Conservation (phyloP, 2,797 vertebrate genomes). For the Sebastiscus albofasciatus region DNA sequence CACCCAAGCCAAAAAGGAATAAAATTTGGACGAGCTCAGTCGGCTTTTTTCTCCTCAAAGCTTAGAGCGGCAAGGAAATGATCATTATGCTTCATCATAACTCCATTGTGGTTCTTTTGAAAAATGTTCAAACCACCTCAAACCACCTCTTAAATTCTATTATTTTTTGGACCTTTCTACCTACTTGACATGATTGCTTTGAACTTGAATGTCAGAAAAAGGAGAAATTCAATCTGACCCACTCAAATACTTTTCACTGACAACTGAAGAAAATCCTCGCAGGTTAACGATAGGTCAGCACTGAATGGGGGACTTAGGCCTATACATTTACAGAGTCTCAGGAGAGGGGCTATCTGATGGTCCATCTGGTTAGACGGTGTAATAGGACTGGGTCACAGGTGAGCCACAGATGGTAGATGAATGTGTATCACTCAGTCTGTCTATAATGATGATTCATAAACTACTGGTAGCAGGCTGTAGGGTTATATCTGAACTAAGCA, state of each 20-base stretch:
- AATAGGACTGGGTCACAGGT: constrained; percentile 60
- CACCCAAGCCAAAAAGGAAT: constrained; percentile 52
- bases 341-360: constrained; percentile 54
- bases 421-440: constrained; percentile 25
- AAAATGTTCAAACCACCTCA: constrained; percentile 50
- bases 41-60: constrained; percentile 16
- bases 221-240: constrained; percentile 66
- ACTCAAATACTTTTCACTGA: constrained; percentile 53
- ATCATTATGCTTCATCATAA: constrained; percentile 41
- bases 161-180: constrained; percentile 47
- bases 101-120: constrained; percentile 28
- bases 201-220: constrained; percentile 57
- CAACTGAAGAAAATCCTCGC: constrained; percentile 55
- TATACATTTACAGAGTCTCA: constrained; percentile 44
- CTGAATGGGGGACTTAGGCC: constrained; percentile 32
- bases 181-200: constrained; percentile 44
- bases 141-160: constrained; percentile 47
- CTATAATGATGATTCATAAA: constrained; percentile 41
- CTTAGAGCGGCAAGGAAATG: constrained; percentile 29
- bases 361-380: constrained; percentile 61
- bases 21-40: constrained; percentile 34
- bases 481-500: constrained; percentile 11
- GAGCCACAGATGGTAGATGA: constrained; percentile 55
- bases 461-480: not conserved
- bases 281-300: constrained; percentile 65